phyloP scores from a whole-genome alignment of 2,888 invertebrate species.

The Dastarcus helophoroides region DNA sequence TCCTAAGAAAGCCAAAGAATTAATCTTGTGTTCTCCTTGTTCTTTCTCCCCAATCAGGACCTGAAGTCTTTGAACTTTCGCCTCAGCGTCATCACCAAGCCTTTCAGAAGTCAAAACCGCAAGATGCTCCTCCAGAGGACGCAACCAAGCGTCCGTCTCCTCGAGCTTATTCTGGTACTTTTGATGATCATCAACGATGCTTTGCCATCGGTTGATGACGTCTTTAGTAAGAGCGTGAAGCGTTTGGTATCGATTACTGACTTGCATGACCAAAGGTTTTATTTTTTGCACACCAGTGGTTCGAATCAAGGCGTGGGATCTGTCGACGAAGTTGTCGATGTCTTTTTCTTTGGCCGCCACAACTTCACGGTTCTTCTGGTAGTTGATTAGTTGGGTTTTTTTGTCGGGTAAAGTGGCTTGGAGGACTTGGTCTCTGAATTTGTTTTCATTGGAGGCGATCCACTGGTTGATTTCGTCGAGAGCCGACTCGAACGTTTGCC shows the following conservation, averaged over 20 bases:
- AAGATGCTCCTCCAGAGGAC: constrained; percentile 62
- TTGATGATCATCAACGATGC: constrained; percentile 71
- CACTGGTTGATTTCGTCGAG: constrained; percentile 73
- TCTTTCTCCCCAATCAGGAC: constrained; percentile 68
- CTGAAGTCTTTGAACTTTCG: constrained; percentile 57
- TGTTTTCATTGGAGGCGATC: constrained; percentile 74
- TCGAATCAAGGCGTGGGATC: constrained; percentile 76
- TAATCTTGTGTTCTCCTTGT: constrained; percentile 69
- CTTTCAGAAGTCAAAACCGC: constrained; percentile 52
- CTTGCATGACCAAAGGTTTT: constrained; percentile 77
- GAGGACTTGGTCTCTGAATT: constrained; percentile 76
- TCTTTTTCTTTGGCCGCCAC: constrained; percentile 72
- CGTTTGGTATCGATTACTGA: constrained; percentile 77
- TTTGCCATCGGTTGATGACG: constrained; percentile 73
- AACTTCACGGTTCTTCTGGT: constrained; percentile 62
- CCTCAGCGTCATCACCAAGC: constrained; percentile 47
- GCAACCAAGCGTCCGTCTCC: constrained; percentile 67
- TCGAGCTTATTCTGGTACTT: constrained; percentile 63
- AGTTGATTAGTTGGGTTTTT: constrained; percentile 57
- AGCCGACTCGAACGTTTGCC: constrained; percentile 78
- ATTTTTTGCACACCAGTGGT: constrained; percentile 75
- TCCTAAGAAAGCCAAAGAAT: constrained; percentile 61
- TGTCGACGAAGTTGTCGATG: constrained; percentile 80
- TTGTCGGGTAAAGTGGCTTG: constrained; percentile 75
- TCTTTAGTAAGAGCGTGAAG: constrained; percentile 74